Conservation (phyloP, 2,797 vertebrate species). For the Peromyscus melanophrys region DNA sequence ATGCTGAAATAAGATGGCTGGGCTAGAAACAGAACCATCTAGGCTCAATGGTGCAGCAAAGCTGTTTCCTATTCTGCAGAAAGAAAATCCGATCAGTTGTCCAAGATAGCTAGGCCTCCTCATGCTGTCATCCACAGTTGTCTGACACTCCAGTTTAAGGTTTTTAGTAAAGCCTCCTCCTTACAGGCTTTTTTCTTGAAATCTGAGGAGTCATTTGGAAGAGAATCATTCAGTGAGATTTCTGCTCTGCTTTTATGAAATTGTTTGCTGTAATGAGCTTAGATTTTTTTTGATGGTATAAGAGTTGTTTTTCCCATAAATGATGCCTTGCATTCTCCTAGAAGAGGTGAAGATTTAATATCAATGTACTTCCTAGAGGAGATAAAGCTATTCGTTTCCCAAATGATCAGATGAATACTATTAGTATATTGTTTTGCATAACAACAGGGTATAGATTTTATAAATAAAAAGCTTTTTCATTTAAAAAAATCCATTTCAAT, state of each 20-base stretch:
- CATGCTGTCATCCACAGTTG: accelerated
- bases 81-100: background rate
- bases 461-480: constrained; percentile 65
- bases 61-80: background rate
- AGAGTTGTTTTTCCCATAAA: constrained; percentile 1
- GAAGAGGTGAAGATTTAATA: constrained; percentile 41
- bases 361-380: background rate
- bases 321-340: constrained; percentile 9
- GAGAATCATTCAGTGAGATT: background rate
- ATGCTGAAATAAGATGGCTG: background rate
- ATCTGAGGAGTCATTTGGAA: constrained; percentile 3
- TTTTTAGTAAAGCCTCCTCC: background rate
- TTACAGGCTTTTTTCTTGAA: background rate
- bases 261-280: background rate
- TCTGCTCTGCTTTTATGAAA: constrained; percentile 28
- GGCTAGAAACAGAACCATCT: no score
- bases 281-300: background rate
- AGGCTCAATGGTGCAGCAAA: background rate
- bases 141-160: background rate
- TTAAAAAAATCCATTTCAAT: constrained; percentile 42
- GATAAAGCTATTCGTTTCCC: constrained; percentile 40
- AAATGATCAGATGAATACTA: background rate
- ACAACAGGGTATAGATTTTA: background rate
- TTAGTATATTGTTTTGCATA: constrained; percentile 27
- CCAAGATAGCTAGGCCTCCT: background rate